Base-by-base conservation (phyloP, 2,797 vertebrate genomes). In the Lates japonicus region DNA sequence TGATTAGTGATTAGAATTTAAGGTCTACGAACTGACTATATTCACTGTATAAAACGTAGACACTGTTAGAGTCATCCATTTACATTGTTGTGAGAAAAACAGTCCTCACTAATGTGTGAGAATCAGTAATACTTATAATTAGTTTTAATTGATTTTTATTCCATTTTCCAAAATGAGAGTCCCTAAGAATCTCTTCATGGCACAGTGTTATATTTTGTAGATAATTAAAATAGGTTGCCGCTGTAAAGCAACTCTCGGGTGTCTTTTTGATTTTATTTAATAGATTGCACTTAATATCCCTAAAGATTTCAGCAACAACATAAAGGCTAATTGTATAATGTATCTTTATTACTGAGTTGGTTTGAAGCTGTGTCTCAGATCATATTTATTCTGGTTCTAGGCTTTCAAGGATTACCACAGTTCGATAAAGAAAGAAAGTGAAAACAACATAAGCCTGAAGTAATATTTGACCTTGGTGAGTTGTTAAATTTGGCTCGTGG, bases 1-100 rank as follows among this genome's bases (percentile, higher is more conserved):
- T n/a, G n/a, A n/a, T n/a, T n/a, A 55, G 48, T 64, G 72, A 79
- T 82, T 73, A 60, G 33, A 51, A 55, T 76, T 41, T 3, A 35
- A 35, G 35, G 35, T 35, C 35, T 35, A 35, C 35, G 5, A 9
- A 39, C 37, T 2, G 37, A 39, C 37, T 39, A 51, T 8, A n/a
- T n/a, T 22, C 48, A 51, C 48, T 51, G 9, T 51, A 11, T n/a
- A 25, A 52, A 52, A 22, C 48, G 19, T 3, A 19, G 46, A 51
- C 20, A 22, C n/a, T 19, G 7, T 31, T 9, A 1, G 2, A 16
- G 22, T 14, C n/a, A 22, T 12, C 6, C 13, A 7, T 61, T 22
- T 7, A 5, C 2, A 31, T 37, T 61, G 22, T 20, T 20, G 3
- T 59, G 39, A 4, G 31, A 39, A 22, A 22, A 19, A 58, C 13